Evolutionary conservation across 2,888 invertebrate species (phyloP), one percentile per base, ranked within the genome.

Genomic region (Parnassius mnemosyne): DNA sequence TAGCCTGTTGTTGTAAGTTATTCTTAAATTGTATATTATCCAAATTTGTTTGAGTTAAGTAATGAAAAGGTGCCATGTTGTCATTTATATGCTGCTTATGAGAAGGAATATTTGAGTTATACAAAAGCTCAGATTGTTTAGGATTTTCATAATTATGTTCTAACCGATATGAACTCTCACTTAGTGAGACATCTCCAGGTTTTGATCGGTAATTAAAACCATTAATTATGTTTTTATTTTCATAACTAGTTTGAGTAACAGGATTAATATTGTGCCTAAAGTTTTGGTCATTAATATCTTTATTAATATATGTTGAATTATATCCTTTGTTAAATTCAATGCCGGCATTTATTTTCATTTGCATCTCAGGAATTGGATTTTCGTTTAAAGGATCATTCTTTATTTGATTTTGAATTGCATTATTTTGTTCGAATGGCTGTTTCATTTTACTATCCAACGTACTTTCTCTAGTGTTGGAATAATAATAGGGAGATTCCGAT

Each of bases 321-420:
- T 75, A 84, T 64, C 78, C 79, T 50, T 77, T 78, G 61, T 61
- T 79, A 53, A 65, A 71, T 51, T 85, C 84, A 43, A 72, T 68
- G 10, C 13, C 49, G 13, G 5, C 13, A 13, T 64, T 71, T 12
- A 68, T 64, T 72, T 85, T 87, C 3, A 69, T 49, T 63, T 80
- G 77, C 9, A 76, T 66, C 52, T 87, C 85, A 34, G 82, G 79
- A 67, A 84, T 86, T 16, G 80, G 71, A 11, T 91, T 83, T 43
- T 89, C 87, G 67, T 91, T 92, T 46, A 90, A 85, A 3, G 89
- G 83, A 69, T 89, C 92, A 55, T 92, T 89, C 2, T 92, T 86
- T 20, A 92, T 88, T 63, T 91, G 89, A 73, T 87, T 89, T 79
- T 90, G 91, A 57, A 91, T 73, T 1, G 89, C 91, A 69, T 89